Percentiles rank a stretch among this genome's conserved stretches.
These are phyloP conservation scores for Arion vulgaris DNA, from an alignment of 1,140 invertebrate species.

Conservation along the genomic window DNA sequence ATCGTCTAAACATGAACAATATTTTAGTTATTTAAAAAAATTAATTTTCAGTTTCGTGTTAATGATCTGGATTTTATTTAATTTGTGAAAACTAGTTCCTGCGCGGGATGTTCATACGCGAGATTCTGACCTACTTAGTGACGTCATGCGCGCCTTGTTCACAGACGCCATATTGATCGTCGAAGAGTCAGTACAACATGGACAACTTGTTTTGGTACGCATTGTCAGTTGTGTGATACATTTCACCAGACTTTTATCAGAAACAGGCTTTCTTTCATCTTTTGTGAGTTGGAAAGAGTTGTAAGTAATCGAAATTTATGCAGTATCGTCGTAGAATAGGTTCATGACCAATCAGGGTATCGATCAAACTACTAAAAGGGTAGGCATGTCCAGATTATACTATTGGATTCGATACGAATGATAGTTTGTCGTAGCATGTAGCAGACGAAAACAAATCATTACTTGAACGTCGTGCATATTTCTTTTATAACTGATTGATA, in stretches of 20 bases:
- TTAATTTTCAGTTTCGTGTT: too few relatives aligned
- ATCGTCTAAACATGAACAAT: neutral
- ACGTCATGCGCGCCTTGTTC: neutral
- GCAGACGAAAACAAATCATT: neutral
- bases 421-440: neutral
- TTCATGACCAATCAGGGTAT: conserved; percentile 29
- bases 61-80: neutral
- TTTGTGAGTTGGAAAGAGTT: neutral
- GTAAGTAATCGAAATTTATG: conserved; percentile 20
- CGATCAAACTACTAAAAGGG: conserved; percentile 1
- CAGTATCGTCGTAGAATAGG: neutral
- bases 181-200: neutral
- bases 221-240: neutral
- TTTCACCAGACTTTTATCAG: neutral
- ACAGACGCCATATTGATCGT: conserved; percentile 33
- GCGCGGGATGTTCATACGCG: conserved; percentile 14
- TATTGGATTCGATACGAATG: conserved; percentile 31
- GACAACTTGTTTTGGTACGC: neutral
- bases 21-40: too few relatives aligned
- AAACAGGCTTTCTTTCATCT: neutral
- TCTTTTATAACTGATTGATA: neutral
- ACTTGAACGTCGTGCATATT: neutral
- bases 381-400: conserved; percentile 5
- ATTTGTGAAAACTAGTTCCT: neutral
- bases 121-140: conserved; percentile 16